phyloP scores from a whole-genome alignment of 1,140 invertebrate species.

The Globodera ellingtonae region DNA sequence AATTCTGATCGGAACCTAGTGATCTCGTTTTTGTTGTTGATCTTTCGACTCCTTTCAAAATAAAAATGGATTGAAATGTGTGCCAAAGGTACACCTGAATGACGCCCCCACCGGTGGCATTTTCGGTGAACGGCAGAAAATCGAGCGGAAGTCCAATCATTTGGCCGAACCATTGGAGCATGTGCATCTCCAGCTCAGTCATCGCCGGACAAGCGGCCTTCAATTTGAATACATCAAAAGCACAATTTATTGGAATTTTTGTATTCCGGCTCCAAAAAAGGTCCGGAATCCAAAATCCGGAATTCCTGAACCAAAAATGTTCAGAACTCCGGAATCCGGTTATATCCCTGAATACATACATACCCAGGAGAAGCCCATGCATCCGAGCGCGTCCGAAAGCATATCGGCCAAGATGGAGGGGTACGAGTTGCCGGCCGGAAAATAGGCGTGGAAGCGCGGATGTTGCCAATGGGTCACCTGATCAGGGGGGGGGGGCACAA shows the following conservation, averaged over 20 bases:
- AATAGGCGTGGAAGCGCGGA: conserved; percentile 97
- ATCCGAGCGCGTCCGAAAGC: conserved; percentile 89
- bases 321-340: too few relatives aligned
- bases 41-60: too few relatives aligned
- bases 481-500: conserved; percentile 33
- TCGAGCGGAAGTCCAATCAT: conserved; percentile 70
- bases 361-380: conserved; percentile 94
- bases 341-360: conserved; percentile 62
- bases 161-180: conserved; percentile 91
- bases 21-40: not conserved
- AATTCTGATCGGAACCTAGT: not conserved
- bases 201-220: conserved; percentile 88
- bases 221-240: not conserved
- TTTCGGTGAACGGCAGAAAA: conserved; percentile 69
- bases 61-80: too few relatives aligned
- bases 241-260: too few relatives aligned
- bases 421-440: conserved; percentile 94
- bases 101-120: conserved; percentile 70
- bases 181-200: conserved; percentile 93
- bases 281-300: too few relatives aligned
- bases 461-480: conserved; percentile 97
- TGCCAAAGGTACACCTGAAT: conserved; percentile 68
- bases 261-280: too few relatives aligned
- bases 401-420: conserved; percentile 98
- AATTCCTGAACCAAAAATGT: too few relatives aligned